Percentiles rank a stretch among this genome's conserved stretches.
Evolutionary conservation across 2,113 vertebrate genomes (phyloP).

Genomic region (Oenanthe melanoleuca): DNA sequence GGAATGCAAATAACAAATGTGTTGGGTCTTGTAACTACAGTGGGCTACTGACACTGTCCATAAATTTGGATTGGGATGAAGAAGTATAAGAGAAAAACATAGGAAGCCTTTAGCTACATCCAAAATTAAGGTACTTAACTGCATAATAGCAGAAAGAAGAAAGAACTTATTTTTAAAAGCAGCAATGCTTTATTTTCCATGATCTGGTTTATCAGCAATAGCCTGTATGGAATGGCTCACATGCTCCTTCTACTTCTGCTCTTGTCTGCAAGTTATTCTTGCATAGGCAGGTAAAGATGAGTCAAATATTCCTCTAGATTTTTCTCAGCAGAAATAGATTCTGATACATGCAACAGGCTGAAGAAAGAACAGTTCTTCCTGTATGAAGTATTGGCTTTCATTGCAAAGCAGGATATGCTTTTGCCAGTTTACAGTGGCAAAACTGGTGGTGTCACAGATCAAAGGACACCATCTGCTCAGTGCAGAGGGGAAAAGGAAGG

Average conservation of each 20-base stretch:
- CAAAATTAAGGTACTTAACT: background rate
- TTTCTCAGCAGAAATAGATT: background rate
- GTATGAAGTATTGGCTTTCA: background rate
- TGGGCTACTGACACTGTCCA: background rate
- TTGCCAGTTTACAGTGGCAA: background rate
- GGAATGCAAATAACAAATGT: background rate
- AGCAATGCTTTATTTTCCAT: background rate
- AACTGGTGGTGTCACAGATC: background rate
- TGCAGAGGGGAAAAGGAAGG: background rate
- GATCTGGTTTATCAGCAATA: background rate
- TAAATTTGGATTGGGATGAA: background rate
- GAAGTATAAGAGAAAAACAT: background rate
- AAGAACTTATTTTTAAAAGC: fast-evolving
- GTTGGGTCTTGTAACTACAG: background rate
- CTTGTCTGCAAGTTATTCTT: background rate
- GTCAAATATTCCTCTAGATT: background rate
- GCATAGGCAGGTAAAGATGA: background rate
- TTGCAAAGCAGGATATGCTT: background rate
- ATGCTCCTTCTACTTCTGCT: background rate
- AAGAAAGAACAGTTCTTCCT: background rate
- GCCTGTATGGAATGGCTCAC: background rate
- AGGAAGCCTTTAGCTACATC: background rate
- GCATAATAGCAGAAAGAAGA: background rate
- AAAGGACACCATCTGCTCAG: background rate
- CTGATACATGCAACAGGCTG: background rate